phyloP scores from a whole-genome alignment of 2,113 vertebrate genomes.

The Casuarius casuarius region DNA sequence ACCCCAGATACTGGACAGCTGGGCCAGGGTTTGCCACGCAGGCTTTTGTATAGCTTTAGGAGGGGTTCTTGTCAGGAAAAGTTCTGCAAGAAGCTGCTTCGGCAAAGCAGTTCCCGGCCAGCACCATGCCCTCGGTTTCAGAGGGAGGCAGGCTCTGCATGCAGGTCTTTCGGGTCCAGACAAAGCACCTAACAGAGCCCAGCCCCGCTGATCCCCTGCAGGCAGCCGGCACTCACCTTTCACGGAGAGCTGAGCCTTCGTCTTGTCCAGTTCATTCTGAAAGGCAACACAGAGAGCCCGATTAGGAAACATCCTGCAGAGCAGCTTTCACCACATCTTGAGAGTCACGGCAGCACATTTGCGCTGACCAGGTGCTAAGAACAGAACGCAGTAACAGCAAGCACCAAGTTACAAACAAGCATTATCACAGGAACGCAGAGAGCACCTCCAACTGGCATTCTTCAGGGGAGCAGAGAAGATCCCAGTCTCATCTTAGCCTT shows the following conservation, averaged over 20 bases:
- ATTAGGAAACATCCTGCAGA: neutral
- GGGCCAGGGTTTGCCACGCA: neutral
- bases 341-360: neutral
- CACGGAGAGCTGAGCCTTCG: conserved; percentile 83
- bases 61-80: rapidly evolving
- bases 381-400: rapidly evolving
- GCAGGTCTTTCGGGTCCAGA: neutral
- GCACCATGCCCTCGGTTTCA: rapidly evolving
- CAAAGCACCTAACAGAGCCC: neutral
- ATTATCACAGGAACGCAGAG: neutral
- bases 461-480: neutral
- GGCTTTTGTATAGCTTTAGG: neutral
- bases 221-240: conserved; percentile 84
- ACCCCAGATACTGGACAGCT: neutral
- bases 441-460: conserved; percentile 39
- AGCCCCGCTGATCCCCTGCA: rapidly evolving
- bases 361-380: neutral
- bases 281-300: conserved; percentile 36
- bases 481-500: conserved; percentile 29
- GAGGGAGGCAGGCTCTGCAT: neutral
- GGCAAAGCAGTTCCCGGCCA: neutral
- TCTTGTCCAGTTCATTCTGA: conserved; percentile 90
- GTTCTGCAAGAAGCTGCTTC: neutral
- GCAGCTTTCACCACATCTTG: neutral
- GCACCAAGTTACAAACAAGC: neutral